A percentile compares a stretch with the other conserved stretches of the same genome.
phyloP scores from a whole-genome alignment of 2,888 invertebrate species.

The Steinernema hermaphroditum region DNA sequence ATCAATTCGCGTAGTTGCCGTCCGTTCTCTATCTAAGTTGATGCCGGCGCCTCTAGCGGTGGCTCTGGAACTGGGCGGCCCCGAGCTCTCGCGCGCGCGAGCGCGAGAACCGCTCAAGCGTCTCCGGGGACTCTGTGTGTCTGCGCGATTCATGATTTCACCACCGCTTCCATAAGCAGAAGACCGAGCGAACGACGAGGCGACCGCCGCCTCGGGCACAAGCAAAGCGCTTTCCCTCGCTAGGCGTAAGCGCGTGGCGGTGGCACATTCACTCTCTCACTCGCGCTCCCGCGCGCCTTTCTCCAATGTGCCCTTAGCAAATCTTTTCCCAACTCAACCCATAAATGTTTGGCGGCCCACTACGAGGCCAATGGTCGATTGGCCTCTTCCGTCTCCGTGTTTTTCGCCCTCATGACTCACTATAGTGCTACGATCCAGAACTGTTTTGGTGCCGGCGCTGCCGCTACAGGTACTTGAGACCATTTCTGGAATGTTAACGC shows the following conservation, averaged over 20 bases:
- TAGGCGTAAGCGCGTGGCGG: conserved; percentile 17
- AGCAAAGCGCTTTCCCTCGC: conserved; percentile 25
- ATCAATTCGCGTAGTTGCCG: conserved; percentile 14
- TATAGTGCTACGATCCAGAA: neutral
- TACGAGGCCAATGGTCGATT: conserved; percentile 25
- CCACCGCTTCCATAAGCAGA: conserved; percentile 31
- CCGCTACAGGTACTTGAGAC: neutral
- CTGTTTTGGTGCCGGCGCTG: neutral
- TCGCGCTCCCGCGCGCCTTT: conserved; percentile 21
- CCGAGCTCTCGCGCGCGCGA: conserved; percentile 12
- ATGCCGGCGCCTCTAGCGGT: conserved; percentile 22
- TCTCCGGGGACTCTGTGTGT: conserved; percentile 30
- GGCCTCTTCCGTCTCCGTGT: conserved; percentile 3
- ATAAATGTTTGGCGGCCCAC: conserved; percentile 14
- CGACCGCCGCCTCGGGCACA: conserved; percentile 16
- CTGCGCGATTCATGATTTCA: conserved; percentile 31
- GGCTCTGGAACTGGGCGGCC: conserved; percentile 26
- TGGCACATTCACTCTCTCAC: conserved; percentile 28
- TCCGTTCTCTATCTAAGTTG: conserved; percentile 28
- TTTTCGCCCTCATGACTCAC: conserved; percentile 24
- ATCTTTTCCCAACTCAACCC: conserved; percentile 29
- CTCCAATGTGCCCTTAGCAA: conserved; percentile 27
- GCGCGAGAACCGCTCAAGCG: conserved; percentile 28
- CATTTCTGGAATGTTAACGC: conserved; percentile 27
- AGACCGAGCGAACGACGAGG: conserved; percentile 13